phyloP scores from a whole-genome alignment of 1,140 invertebrate genomes.

The Pogonomyrmex barbatus region DNA sequence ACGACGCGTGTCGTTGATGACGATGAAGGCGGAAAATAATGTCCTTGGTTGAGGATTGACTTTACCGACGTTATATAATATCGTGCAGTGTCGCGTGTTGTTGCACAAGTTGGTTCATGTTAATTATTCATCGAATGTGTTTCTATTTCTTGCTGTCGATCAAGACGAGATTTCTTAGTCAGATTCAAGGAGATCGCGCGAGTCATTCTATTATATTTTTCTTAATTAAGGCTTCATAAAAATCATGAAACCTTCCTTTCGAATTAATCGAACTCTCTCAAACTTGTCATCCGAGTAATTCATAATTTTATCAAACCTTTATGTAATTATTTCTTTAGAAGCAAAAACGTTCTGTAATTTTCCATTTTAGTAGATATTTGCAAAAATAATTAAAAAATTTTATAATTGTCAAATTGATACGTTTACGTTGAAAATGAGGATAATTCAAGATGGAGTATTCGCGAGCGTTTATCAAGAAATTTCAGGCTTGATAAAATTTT shows the following conservation, averaged over 20 bases:
- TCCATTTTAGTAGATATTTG: background rate
- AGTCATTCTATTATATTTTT: background rate
- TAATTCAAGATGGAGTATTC: background rate
- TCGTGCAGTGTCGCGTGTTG: slow-evolving; percentile 20
- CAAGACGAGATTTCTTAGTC: background rate
- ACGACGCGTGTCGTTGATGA: slow-evolving; percentile 20
- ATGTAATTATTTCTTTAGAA: background rate
- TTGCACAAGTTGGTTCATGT: slow-evolving; percentile 36
- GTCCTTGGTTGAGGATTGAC: slow-evolving; percentile 52
- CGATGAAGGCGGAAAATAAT: slow-evolving; percentile 42
- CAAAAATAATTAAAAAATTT: slow-evolving; percentile 14
- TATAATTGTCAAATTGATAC: slow-evolving; percentile 10
- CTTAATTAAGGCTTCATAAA: background rate
- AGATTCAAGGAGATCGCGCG: background rate
- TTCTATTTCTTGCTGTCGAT: slow-evolving; percentile 34
- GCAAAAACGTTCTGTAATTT: background rate
- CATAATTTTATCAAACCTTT: background rate
- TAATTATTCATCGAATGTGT: slow-evolving; percentile 49
- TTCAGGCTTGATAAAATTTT: slow-evolving; percentile 8
- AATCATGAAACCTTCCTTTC: background rate
- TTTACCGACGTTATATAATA: slow-evolving; percentile 41
- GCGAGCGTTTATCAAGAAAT: background rate
- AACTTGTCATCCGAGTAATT: background rate
- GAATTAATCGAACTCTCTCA: background rate
- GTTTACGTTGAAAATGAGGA: slow-evolving; percentile 23